Evolutionary conservation across 1,140 invertebrate species (phyloP).

Genomic region (Bacillus rossius): DNA sequence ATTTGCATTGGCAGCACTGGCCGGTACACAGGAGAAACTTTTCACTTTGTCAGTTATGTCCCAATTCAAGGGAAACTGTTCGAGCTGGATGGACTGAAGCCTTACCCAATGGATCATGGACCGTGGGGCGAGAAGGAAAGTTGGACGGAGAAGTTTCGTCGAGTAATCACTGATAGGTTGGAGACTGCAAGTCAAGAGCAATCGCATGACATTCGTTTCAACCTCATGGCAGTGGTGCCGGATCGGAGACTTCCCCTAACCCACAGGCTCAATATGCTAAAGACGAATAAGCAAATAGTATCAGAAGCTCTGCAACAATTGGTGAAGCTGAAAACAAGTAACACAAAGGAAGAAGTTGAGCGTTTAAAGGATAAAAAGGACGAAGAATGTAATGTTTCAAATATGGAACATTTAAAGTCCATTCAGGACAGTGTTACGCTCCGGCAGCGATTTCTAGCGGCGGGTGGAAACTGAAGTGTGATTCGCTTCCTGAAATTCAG

Average conservation of each 20-base stretch:
- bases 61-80: constrained; percentile 91
- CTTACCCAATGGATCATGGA: constrained; percentile 94
- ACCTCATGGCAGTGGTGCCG: constrained; percentile 96
- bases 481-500: no score
- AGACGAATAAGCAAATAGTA: constrained; percentile 86
- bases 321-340: constrained; percentile 50
- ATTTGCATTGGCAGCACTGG: constrained; percentile 67
- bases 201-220: constrained; percentile 92
- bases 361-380: constrained; percentile 10
- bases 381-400: not conserved
- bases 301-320: constrained; percentile 82
- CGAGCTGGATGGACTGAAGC: constrained; percentile 94
- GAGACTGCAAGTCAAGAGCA: constrained; percentile 89
- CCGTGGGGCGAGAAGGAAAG: constrained; percentile 84
- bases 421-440: not conserved
- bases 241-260: constrained; percentile 82
- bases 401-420: not conserved
- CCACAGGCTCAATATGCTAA: constrained; percentile 80
- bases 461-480: no score
- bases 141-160: constrained; percentile 94
- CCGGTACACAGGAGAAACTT: constrained; percentile 79
- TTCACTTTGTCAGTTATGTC: constrained; percentile 97
- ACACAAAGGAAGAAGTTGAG: constrained; percentile 1
- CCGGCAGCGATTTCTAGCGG: no score
- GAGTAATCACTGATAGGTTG: constrained; percentile 88